These are phyloP conservation scores for Drosophila mauritiana DNA, from an alignment of 1,140 invertebrate genomes.

Conservation along the genomic window DNA sequence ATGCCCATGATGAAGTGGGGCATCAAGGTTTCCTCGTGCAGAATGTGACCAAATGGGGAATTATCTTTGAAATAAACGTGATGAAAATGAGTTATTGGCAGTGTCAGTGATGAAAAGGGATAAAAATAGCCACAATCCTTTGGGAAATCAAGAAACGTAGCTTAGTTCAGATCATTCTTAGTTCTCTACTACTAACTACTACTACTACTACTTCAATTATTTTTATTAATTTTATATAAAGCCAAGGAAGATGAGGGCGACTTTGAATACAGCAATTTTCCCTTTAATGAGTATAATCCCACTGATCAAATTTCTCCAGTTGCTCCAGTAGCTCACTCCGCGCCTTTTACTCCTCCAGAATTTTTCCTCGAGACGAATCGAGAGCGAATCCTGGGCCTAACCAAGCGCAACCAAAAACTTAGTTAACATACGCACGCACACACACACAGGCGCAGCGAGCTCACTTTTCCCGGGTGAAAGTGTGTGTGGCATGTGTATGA, in stretches of 20 bases:
- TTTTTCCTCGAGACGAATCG: slow-evolving; percentile 20
- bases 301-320: not conserved
- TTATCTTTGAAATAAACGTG: slow-evolving; percentile 34
- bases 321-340: not conserved
- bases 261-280: not conserved
- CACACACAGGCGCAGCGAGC: slow-evolving; percentile 15
- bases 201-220: too few relatives aligned
- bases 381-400: slow-evolving; percentile 41
- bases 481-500: slow-evolving; percentile 72
- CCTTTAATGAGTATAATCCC: not conserved
- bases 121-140: not conserved
- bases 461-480: slow-evolving; percentile 40
- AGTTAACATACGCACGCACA: slow-evolving; percentile 63
- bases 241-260: too few relatives aligned
- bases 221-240: too few relatives aligned
- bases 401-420: slow-evolving; percentile 77
- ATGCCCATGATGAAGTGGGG: slow-evolving; percentile 48
- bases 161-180: too few relatives aligned
- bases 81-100: slow-evolving; percentile 37
- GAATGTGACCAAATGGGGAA: slow-evolving; percentile 33
- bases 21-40: slow-evolving; percentile 33
- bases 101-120: slow-evolving; percentile 22
- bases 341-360: not conserved
- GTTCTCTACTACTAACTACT: too few relatives aligned
- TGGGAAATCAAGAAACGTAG: not conserved